Evolutionary conservation across 2,888 invertebrate genomes (phyloP), one percentile per base, ranked within the genome.

Genomic region (Tetrapedia diversipes): DNA sequence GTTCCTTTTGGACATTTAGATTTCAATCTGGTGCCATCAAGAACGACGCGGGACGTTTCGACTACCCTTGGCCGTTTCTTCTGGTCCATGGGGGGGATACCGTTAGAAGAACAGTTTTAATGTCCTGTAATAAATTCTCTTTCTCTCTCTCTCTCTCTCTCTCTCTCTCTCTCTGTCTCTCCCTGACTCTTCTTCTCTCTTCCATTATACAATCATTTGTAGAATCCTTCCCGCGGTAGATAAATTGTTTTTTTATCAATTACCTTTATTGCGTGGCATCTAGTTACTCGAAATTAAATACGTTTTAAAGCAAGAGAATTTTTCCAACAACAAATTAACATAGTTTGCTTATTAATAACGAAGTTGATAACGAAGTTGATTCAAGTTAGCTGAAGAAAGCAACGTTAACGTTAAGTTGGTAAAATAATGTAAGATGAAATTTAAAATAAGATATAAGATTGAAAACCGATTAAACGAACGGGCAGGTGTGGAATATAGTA

Each of bases 31-130:
- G 41, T 51, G 34, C 34, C 60, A 43, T 53, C 43, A 43, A 43
- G 43, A 43, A 53, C 51, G 60, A 16, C 49, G 34, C 34, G 34
- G 39, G n/a, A 59, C 22, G n/a, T 34, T 49, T 34, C 67, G 49
- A 53, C 64, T 57, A 60, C 56, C 68, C 56, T 32, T 27, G 24
- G 11, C 32, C 19, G 14, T n/a, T 32, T 34, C 43, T 29, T 49
- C 64, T 16, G 16, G 51, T 47, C 24, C 19, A 32, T n/a, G 4
- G 32, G 19, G 32, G 32, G 19, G 32, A 4, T 71, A 65, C 75
- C 75, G 75, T 75, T 70, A 65, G 34, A 39, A n/a, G 45, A 70
- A 70, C 64, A 75, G 65, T 76, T 66, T 72, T 72, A 76, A 66
- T 66, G 71, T 66, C 34, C 56, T 56, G 19, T 51, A 32, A 71